Base-by-base conservation (phyloP, 2,888 invertebrate genomes). In the Rotaria socialis region DNA sequence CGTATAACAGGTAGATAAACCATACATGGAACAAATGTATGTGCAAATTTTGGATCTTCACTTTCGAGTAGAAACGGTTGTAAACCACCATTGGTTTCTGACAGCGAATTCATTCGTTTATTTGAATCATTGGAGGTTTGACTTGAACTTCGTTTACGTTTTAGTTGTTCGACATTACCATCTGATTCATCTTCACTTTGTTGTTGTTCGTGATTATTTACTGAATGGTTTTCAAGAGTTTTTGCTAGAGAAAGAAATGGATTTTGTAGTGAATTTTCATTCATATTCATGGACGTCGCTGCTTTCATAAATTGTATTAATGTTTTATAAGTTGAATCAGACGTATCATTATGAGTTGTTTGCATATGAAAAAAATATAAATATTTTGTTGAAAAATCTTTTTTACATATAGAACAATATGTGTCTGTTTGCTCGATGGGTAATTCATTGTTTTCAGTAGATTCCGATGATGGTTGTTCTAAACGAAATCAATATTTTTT, bases 1-100 rank as follows among this genome's bases (percentile, higher is more conserved):
- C 95, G 94, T 89, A 94, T 94, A 90, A 97, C 96, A 88, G 97
- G 96, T 92, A 97, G 93, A 93, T 96, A 96, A 92, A 97, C 95
- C 89, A 96, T 93, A 89, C 96, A 95, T 88, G 96, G 95, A 90
- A 95, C 94, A 92, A 96, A 95, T 91, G 94, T 94, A 87, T 90
- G 91, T 87, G 58, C 86, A 35, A 58, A 86, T 43, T 87, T 86
- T 27, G 87, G 88, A 84, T 88, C 88, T 86, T 88, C 88, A 67
- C 88, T 87, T 84, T 89, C 88, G 41, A 90, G 87, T 55, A 88
- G 88, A 92, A 96, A 97, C 87, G 96, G 95, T 93, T 96, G 96
- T 96, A 96, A 96, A 56, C 85, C 56, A 41, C 85, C 86, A 52
- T 75, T 75, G 7, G 75, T 14, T 52, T 41, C n/a, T n/a, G 43